These are phyloP conservation scores for Spicauda simplicius DNA, from an alignment of 2,888 invertebrate species.

Conservation along the genomic window DNA sequence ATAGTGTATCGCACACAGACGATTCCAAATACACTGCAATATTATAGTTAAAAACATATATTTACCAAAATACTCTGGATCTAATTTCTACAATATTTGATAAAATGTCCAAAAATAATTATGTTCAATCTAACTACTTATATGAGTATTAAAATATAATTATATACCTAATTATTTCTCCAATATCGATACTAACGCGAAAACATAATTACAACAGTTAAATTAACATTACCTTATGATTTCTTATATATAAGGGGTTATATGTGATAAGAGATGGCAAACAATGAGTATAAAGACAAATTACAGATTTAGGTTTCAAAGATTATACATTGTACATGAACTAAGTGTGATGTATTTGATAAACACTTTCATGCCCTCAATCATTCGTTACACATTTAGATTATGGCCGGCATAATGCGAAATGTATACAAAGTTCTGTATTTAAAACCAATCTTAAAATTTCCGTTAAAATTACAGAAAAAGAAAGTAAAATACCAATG, in stretches of 20 bases:
- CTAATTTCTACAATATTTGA: slow-evolving; percentile 6
- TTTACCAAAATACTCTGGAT: slow-evolving; percentile 14
- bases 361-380: neutral
- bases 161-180: neutral
- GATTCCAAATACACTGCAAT: neutral
- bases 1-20: neutral
- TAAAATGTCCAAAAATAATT: slow-evolving; percentile 49
- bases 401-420: slow-evolving; percentile 72
- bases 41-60: neutral
- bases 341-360: neutral
- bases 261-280: neutral
- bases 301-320: neutral
- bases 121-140: slow-evolving; percentile 31
- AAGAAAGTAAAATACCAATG: neutral
- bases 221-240: neutral
- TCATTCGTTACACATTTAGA: slow-evolving; percentile 42
- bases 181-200: neutral
- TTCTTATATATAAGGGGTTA: neutral
- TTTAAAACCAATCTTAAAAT: neutral
- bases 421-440: slow-evolving; percentile 51
- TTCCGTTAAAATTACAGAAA: neutral
- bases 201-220: slow-evolving; percentile 7
- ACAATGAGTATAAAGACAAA: neutral
- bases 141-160: neutral
- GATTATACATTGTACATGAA: neutral